phyloP scores from a whole-genome alignment of 1,140 invertebrate species.

The Rhynchophorus ferrugineus region DNA sequence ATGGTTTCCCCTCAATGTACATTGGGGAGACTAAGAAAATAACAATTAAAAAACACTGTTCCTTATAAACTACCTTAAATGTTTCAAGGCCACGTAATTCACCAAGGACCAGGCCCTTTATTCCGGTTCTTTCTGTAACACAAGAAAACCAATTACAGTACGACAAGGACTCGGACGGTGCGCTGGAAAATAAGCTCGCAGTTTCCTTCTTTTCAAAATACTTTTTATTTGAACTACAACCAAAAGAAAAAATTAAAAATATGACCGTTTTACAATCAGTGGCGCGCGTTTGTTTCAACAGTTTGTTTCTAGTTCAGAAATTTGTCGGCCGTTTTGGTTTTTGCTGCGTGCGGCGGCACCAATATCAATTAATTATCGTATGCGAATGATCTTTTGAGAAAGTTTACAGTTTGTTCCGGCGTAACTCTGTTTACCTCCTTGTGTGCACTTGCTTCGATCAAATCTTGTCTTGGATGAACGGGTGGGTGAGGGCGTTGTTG shows the following conservation, averaged over 20 bases:
- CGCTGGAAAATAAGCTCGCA: slow-evolving; percentile 1
- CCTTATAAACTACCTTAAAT: slow-evolving; percentile 20
- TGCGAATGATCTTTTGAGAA: too few species aligned
- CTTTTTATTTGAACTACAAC: too few species aligned
- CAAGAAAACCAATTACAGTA: slow-evolving; percentile 11
- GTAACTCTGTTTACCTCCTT: slow-evolving; percentile 19
- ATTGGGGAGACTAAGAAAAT: too few species aligned
- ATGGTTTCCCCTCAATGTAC: too few species aligned
- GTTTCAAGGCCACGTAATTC: slow-evolving; percentile 6
- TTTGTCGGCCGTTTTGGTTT: too few species aligned
- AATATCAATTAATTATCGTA: too few species aligned
- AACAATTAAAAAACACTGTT: not conserved
- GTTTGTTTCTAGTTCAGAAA: too few species aligned
- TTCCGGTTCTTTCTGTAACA: slow-evolving; percentile 15
- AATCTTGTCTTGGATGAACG: slow-evolving; percentile 93
- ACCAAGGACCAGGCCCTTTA: not conserved
- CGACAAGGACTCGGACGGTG: not conserved
- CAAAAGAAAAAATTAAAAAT: too few species aligned
- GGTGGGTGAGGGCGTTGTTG: slow-evolving; percentile 89
- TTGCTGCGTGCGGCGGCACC: too few species aligned
- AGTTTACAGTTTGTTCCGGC: too few species aligned
- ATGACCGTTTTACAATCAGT: too few species aligned
- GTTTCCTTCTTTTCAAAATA: slow-evolving; percentile 1
- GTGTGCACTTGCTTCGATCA: slow-evolving; percentile 29
- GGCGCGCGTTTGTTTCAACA: too few species aligned